Evolutionary conservation across 2,113 vertebrate species (phyloP), one percentile per base, ranked within the genome.

Genomic region (Gambusia affinis): DNA sequence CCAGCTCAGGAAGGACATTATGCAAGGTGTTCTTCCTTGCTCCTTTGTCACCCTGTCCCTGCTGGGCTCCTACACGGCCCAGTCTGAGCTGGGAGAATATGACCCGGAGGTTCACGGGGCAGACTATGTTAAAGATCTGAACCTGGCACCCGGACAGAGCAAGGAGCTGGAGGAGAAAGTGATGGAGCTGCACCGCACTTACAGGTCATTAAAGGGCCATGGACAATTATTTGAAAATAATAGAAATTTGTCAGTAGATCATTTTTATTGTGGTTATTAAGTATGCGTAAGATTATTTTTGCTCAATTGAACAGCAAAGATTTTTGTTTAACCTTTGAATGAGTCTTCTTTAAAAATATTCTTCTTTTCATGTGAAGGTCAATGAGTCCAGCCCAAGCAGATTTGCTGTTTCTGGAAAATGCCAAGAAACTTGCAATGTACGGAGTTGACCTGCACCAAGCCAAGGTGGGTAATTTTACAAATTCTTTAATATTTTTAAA

Each of bases 361-460:
- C 1, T 42, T 1, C 3, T 74, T 17, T 89, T 47, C 81, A 73
- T 78, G 31, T 67, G 42, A 91, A 99, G 98, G 78, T 97, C 95
- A 75, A 98, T 99, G 97, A 97, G 94, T 90, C 97, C 98, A 84
- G 97, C 97, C 80, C 96, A 99, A 80, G 98, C 98, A 76, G 98
- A 99, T 85, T 83, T 97, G 92, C 92, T 97, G 91, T 99, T 98
- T 87, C 95, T 99, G 80, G 97, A 99, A 94, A 99, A 97, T 89
- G 98, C 97, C 82, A 97, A 97, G 93, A 97, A 97, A 80, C 94
- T 99, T 0, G 96, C 97, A 0, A 97, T 99, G 98, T 99, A 99
- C 82, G 98, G 98, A 75, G 96, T 99, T 1, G 97, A 99, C 87
- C 94, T 98, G 89, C 97, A 99, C 89, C 96, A 97, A 88, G 97